These are phyloP conservation scores for Melanerpes formicivorus DNA, from an alignment of 2,113 vertebrate species.

Conservation along the genomic window DNA sequence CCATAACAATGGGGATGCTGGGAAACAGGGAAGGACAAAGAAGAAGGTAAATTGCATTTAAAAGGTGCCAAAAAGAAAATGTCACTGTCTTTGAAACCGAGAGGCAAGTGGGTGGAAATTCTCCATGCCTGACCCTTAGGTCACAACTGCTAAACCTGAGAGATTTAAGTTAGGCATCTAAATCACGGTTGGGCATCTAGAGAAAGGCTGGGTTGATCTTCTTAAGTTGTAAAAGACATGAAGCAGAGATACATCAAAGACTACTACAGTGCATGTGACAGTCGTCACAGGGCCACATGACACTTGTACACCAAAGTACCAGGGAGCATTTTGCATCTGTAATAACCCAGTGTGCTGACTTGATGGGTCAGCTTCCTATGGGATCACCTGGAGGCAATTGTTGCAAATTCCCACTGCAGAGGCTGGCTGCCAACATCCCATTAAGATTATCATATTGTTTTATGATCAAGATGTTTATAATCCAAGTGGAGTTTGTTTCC, in stretches of 20 bases:
- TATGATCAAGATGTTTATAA: background rate
- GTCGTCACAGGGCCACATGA: background rate
- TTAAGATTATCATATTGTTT: background rate
- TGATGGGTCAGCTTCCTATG: background rate
- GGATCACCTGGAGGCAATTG: background rate
- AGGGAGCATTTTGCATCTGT: background rate
- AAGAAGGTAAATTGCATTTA: background rate
- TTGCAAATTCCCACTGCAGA: background rate
- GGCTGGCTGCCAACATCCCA: background rate
- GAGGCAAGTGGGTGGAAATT: background rate
- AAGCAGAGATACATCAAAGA: background rate
- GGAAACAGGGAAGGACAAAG: background rate
- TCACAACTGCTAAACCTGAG: background rate
- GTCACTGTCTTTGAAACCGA: background rate
- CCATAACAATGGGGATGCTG: background rate
- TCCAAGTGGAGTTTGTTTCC: background rate
- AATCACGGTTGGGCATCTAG: background rate
- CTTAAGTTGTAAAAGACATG: background rate
- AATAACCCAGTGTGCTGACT: background rate
- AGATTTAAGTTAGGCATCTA: background rate
- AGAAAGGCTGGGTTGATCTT: background rate
- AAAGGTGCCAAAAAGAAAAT: background rate
- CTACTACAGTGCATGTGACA: background rate
- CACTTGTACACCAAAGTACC: background rate
- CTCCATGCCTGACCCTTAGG: background rate